Evolutionary conservation across 2,888 invertebrate genomes (phyloP), one percentile per base, ranked within the genome.

Genomic region (Mechanitis messenoides): DNA sequence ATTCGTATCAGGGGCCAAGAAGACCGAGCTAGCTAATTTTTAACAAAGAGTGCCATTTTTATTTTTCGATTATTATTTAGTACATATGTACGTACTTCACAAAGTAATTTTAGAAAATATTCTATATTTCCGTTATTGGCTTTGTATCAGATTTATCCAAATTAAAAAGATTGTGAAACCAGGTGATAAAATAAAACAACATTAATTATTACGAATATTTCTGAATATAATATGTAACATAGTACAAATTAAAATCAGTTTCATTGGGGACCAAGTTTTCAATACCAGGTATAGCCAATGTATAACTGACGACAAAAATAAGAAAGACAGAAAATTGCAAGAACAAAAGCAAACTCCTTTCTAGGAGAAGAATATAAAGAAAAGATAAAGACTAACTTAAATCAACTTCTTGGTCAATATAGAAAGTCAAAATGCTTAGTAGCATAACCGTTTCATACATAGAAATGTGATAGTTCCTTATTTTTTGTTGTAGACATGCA

Each of bases 401-500:
- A 84, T 74, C 78, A 81, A 84, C 82, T 84, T 83, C 84, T 79
- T 80, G 80, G 83, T 87, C 81, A 81, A 80, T 85, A 81, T 85
- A 85, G 85, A 87, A 86, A 85, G 83, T 85, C 77, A 65, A 79
- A 79, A 79, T 83, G 80, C 74, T 78, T 74, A 79, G 76, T 78
- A 75, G 71, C 75, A 71, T 72, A 76, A 79, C 79, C 80, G 79
- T 78, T 79, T 78, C 75, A 77, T 81, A 80, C 79, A 80, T 85
- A 87, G 82, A 87, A 87, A 86, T 83, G 80, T 85, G 80, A 85
- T 79, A 86, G 89, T 89, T 89, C 78, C 89, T 72, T 87, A 78
- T 90, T 89, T 20, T 88, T 90, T 90, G 85, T 87, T 86, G 89
- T 72, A 79, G 85, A 84, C 77, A 76, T 83, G 80, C 83, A 85